Base-by-base conservation (phyloP, 2,888 invertebrate genomes). In the Noctua pronuba region DNA sequence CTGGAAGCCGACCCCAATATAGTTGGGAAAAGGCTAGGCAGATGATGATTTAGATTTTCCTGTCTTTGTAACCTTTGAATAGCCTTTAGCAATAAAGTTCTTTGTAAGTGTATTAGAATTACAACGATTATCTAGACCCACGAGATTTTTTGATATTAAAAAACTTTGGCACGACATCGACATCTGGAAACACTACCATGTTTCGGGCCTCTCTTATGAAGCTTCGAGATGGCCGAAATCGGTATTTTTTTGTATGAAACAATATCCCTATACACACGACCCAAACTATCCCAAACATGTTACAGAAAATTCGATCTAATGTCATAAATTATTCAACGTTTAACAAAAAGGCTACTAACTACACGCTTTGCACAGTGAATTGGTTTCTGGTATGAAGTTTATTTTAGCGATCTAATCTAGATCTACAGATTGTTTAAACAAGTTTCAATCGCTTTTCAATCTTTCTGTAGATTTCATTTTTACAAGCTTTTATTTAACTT, bases 131-230 rank as follows among this genome's bases (percentile, higher is more conserved):
- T 28, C 10, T 38, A 41, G 16, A 41, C 41, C 46, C 21, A 28
- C 55, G n/a, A 49, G 3, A 13, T 66, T 67, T 49, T 70, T 31
- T 24, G 11, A n/a, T 62, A 71, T 76, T 62, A 55, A 55, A 70
- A 81, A 75, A 68, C 35, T 81, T 81, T 46, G 16, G 10, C 44
- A 41, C 41, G 16, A 35, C 67, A 41, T n/a, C 55, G 13, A 35
- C 67, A 71, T 62, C 76, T 80, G 82, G 71, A 41, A 52, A 44
- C 24, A 8, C n/a, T 55, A 24, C 6, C 31, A 24, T 38, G 31
- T 55, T 60, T 31, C 11, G 31, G 31, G 21, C 8, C 24, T 77
- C 7, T 46, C 24, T 24, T 64, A 70, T 16, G 3, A 18, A 35
- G 24, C 18, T 18, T 21, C 21, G 64, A 65, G 58, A 16, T 16